These are phyloP conservation scores for Dolomedes plantarius DNA, from an alignment of 2,888 invertebrate genomes.

Conservation along the genomic window DNA sequence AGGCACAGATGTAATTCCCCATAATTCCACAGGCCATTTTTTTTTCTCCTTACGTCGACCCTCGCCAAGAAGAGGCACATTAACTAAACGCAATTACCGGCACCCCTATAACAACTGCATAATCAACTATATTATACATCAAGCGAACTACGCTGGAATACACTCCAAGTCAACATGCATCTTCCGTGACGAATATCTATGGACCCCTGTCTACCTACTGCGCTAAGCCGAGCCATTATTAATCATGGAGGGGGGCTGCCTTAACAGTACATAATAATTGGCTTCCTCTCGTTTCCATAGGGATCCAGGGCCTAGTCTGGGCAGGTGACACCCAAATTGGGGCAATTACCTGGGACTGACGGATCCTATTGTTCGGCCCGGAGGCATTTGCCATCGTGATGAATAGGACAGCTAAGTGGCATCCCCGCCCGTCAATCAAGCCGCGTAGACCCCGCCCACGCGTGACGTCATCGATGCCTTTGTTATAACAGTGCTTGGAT, in stretches of 20 bases:
- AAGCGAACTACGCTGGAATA: conserved; percentile 31
- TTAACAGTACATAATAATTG: conserved; percentile 71
- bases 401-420: conserved; percentile 71
- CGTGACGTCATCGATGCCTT: conserved; percentile 53
- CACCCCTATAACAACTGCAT: conserved; percentile 57
- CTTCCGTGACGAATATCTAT: conserved; percentile 65
- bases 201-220: conserved; percentile 59
- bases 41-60: background rate
- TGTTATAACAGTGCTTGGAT: conserved; percentile 8
- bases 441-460: conserved; percentile 16
- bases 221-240: conserved; percentile 58
- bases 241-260: conserved; percentile 54
- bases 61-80: conserved; percentile 9
- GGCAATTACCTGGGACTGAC: conserved; percentile 72
- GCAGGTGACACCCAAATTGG: conserved; percentile 72
- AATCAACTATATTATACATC: conserved; percentile 64
- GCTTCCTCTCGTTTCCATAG: conserved; percentile 69
- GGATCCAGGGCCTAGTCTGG: conserved; percentile 46
- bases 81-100: conserved; percentile 62
- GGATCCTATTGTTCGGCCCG: conserved; percentile 63
- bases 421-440: conserved; percentile 63
- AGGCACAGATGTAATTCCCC: background rate
- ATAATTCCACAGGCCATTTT: background rate
- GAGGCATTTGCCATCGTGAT: conserved; percentile 65
- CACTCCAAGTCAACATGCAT: conserved; percentile 59